Conservation (phyloP, 2,113 vertebrate species). For the Toxotes jaculatrix region DNA sequence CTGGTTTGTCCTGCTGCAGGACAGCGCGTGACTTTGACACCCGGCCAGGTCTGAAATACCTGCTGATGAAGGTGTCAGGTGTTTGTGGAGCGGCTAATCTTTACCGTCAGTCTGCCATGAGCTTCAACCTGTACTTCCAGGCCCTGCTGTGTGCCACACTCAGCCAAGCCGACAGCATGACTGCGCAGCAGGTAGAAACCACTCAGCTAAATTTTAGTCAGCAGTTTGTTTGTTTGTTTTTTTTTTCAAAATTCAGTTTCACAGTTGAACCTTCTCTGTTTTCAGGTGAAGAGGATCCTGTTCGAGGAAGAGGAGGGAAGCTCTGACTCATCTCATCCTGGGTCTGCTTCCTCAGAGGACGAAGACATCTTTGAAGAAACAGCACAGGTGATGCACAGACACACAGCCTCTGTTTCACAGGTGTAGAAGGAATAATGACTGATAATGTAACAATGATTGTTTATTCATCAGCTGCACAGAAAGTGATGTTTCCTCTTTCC, state of each 20-base stretch:
- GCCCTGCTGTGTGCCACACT: conserved; percentile 91
- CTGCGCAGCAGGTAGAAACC: conserved; percentile 85
- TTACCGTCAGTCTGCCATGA: conserved; percentile 97
- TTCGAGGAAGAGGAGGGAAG: conserved; percentile 94
- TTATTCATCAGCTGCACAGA: background rate
- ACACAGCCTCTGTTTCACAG: background rate
- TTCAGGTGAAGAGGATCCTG: conserved; percentile 92
- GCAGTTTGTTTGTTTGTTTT: background rate
- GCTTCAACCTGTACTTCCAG: conserved; percentile 97
- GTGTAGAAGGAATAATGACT: background rate
- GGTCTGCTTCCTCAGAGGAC: conserved; percentile 95
- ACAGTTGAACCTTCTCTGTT: background rate
- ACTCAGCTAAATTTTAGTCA: no score
- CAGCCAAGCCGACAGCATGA: conserved; percentile 92
- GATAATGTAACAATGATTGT: no score
- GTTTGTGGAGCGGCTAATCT: conserved; percentile 95
- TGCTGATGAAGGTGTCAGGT: conserved; percentile 97
- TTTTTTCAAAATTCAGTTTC: background rate
- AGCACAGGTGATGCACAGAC: conserved; percentile 81
- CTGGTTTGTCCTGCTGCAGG: conserved; percentile 56
- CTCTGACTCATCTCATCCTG: conserved; percentile 93
- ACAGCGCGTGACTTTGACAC: conserved; percentile 97
- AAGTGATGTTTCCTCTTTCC: no score
- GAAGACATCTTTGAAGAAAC: conserved; percentile 99
- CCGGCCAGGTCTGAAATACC: conserved; percentile 94